Evolutionary conservation across 2,888 invertebrate species (phyloP), one percentile per base, ranked within the genome.

Genomic region (Philereme transversata): DNA sequence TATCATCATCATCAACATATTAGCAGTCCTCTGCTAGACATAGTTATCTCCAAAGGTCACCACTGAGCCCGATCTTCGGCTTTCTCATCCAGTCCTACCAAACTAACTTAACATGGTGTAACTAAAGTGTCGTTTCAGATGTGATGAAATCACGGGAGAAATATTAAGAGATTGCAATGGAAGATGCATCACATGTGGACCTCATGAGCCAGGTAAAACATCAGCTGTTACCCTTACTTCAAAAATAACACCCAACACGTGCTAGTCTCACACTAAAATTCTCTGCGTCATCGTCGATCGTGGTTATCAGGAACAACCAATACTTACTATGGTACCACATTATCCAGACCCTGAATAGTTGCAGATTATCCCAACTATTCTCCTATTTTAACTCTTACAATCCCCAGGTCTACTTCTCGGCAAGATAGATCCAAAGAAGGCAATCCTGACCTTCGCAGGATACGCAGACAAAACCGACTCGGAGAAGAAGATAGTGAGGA

Each of bases 401-500:
- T 22, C 35, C 46, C 4, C 50, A 78, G 97, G 97, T 52, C 93
- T 96, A 60, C 92, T 97, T 61, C 93, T 97, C 0, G 96, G 96
- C 0, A 95, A 95, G 82, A 93, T 94, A 64, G 92, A 93, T 50
- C 69, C 89, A 0, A 88, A 84, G 63, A 92, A 93, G 59, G 90
- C 92, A 0, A 90, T 93, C 8, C 78, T 90, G 0, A 87, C 89
- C 0, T 93, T 92, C 69, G 80, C 92, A 0, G 93, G 93, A 0
- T 93, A 93, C 69, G 92, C 92, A 0, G 92, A 93, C 63, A 92
- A 94, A 73, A 94, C 94, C 4, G 97, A 97, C 0, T 97, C 97
- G 0, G 95, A 95, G 72, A 97, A 97, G 90, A 98, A 98, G 83
- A 95, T 98, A 77, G 94, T 97, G 4, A 88, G 91, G 3, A 93